phyloP scores from a whole-genome alignment of 2,888 invertebrate genomes.

The Amorpha juglandis region DNA sequence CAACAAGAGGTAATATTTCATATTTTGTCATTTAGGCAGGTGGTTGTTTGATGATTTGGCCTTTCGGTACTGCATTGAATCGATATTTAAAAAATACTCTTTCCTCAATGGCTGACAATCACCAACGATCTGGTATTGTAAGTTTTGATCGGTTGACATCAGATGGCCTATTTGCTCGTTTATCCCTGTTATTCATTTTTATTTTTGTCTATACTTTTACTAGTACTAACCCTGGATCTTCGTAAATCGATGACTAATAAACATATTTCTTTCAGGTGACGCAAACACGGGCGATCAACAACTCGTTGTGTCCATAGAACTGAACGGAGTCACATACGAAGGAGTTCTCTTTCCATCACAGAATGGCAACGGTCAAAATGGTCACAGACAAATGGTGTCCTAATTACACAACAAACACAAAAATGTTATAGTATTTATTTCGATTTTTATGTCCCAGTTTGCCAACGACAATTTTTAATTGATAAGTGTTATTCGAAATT shows the following conservation, averaged over 20 bases:
- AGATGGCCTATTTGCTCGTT: too few relatives aligned
- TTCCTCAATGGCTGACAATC: too few relatives aligned
- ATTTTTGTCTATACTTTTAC: neutral
- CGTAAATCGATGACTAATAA: neutral
- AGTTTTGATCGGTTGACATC: too few relatives aligned
- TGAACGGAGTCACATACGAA: slow-evolving; percentile 97
- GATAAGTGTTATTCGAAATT: neutral
- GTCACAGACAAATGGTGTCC: slow-evolving; percentile 77
- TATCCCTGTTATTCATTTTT: too few relatives aligned
- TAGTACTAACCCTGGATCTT: too few relatives aligned
- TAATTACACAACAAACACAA: slow-evolving; percentile 46
- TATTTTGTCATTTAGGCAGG: too few relatives aligned
- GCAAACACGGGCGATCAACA: slow-evolving; percentile 93
- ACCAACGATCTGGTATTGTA: too few relatives aligned
- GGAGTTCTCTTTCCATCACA: slow-evolving; percentile 91
- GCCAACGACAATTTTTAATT: slow-evolving; percentile 21
- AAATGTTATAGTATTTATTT: slow-evolving; percentile 26
- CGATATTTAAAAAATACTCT: too few relatives aligned
- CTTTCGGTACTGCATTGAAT: too few relatives aligned
- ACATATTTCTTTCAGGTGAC: slow-evolving; percentile 86
- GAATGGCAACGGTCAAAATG: slow-evolving; percentile 70
- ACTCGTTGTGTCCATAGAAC: slow-evolving; percentile 96
- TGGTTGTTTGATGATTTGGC: too few relatives aligned
- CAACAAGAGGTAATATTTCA: slow-evolving; percentile 89
- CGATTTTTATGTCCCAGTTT: slow-evolving; percentile 36